These are phyloP conservation scores for Calameuta idolon DNA, from an alignment of 2,888 invertebrate species.

Conservation along the genomic window DNA sequence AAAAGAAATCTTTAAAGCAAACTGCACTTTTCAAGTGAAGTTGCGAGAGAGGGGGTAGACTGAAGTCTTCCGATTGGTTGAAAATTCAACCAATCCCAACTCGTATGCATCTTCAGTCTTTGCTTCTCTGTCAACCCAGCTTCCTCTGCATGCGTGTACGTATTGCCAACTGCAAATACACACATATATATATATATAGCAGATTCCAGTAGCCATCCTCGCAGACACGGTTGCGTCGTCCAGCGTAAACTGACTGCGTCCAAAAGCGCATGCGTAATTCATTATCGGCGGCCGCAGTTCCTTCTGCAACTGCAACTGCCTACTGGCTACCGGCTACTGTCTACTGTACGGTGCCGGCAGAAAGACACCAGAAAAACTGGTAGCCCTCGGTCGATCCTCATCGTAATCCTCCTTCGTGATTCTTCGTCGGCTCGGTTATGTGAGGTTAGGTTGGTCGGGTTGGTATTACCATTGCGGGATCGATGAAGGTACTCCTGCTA, in stretches of 20 bases:
- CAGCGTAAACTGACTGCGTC: constrained; percentile 3
- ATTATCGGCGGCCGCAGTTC: neutral
- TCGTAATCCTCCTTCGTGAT: constrained; percentile 2
- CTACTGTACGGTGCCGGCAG: neutral
- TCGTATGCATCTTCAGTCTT: neutral
- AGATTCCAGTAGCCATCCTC: too few relatives aligned
- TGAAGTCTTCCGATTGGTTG: constrained; percentile 57
- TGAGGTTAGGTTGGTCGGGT: constrained; percentile 14
- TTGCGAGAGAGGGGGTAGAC: constrained; percentile 48
- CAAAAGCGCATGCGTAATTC: constrained; percentile 12
- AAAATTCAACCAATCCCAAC: too few relatives aligned
- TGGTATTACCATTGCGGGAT: constrained; percentile 33
- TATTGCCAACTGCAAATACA: constrained; percentile 14
- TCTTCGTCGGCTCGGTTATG: neutral
- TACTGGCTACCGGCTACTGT: too few relatives aligned
- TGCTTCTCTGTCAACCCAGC: neutral
- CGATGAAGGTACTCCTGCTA: neutral
- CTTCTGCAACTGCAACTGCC: too few relatives aligned
- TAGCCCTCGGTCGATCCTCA: constrained; percentile 41
- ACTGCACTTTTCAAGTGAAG: neutral
- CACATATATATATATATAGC: too few relatives aligned
- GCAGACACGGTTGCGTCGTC: too few relatives aligned
- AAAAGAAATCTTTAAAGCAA: constrained; percentile 5
- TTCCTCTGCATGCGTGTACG: constrained; percentile 26
- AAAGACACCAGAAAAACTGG: constrained; percentile 48